Conservation (phyloP, 1,140 invertebrate species). For the Pollicipes pollicipes region DNA sequence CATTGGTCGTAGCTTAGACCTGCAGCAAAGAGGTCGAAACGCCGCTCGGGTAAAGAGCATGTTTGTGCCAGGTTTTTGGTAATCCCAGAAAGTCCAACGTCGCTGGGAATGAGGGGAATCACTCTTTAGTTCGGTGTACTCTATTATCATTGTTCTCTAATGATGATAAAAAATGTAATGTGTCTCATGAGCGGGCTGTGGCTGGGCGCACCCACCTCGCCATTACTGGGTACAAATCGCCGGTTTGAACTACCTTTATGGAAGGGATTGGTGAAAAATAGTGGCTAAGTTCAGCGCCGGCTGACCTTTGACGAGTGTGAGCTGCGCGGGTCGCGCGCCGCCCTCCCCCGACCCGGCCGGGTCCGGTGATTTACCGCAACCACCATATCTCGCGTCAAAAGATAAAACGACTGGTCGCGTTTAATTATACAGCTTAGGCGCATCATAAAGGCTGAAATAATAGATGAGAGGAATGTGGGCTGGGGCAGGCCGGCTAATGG, state of each 20-base stretch:
- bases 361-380: neutral
- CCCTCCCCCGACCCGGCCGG: neutral
- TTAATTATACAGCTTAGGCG: neutral
- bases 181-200: neutral
- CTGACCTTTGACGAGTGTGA: neutral
- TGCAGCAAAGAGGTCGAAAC: no score
- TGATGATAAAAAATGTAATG: slow-evolving; percentile 2
- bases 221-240: neutral
- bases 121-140: neutral
- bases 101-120: neutral
- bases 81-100: neutral
- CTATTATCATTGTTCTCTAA: slow-evolving; percentile 1
- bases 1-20: no score
- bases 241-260: neutral
- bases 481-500: neutral
- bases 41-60: no score
- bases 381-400: neutral
- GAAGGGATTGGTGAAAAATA: neutral
- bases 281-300: neutral
- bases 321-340: neutral
- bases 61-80: no score
- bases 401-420: neutral
- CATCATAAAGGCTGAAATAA: neutral
- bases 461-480: neutral
- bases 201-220: neutral